These are phyloP conservation scores for Nerophis lumbriciformis DNA, from an alignment of 2,113 vertebrate species.

Conservation along the genomic window DNA sequence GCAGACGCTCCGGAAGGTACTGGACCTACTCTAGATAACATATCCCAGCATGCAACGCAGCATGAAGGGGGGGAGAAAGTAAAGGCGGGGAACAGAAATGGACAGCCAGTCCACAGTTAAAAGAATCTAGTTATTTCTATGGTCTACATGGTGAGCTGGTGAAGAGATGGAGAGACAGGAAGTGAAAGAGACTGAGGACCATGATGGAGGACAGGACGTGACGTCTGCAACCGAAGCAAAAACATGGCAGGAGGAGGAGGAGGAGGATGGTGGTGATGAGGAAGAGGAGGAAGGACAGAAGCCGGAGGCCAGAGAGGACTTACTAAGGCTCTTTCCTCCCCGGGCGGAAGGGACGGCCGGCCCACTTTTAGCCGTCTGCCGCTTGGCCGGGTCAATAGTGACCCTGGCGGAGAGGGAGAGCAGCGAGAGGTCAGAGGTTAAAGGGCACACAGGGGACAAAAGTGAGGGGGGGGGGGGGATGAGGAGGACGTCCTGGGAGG, in stretches of 20 bases:
- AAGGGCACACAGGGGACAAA: constrained; percentile 55
- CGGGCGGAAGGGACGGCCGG: constrained; percentile 65
- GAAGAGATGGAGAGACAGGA: constrained; percentile 5
- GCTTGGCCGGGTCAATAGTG: constrained; percentile 79
- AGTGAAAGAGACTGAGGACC: constrained; percentile 32
- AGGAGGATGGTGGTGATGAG: constrained; percentile 37
- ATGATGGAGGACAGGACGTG: constrained; percentile 37
- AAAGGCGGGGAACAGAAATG: not conserved
- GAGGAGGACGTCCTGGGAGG: constrained; percentile 13
- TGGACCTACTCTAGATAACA: not conserved
- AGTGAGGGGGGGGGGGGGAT: constrained; percentile 18
- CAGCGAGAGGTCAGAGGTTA: constrained; percentile 59
- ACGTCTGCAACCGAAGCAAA: constrained; percentile 10
- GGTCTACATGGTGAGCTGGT: too few relatives aligned
- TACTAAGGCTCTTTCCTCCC: constrained; percentile 79
- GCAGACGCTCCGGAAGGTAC: too few relatives aligned
- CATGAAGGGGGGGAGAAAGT: constrained; percentile 2
- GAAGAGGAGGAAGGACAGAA: constrained; percentile 50
- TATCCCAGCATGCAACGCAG: constrained; percentile 49
- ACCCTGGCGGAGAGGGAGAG: constrained; percentile 73
- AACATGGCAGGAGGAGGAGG: constrained; percentile 23
- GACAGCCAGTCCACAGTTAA: not conserved
- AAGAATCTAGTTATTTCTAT: constrained; percentile 49
- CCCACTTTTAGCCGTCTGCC: constrained; percentile 75
- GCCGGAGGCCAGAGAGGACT: constrained; percentile 69